Conservation (phyloP, 2,888 invertebrate genomes). For the Drosophila longiperda region DNA sequence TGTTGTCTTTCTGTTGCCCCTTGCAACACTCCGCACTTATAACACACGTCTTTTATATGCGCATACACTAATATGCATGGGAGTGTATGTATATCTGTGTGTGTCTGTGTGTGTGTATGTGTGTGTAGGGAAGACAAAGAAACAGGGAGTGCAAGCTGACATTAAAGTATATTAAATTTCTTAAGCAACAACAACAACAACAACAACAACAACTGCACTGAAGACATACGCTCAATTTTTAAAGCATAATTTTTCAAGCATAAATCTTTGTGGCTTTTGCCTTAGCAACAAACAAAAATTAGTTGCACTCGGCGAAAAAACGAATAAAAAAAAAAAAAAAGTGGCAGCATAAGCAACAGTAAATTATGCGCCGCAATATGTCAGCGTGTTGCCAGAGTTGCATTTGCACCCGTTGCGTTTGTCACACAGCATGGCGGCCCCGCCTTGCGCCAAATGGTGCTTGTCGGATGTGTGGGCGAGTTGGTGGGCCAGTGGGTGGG, state of each 20-base stretch:
- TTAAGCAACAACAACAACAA: conserved; percentile 54
- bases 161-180: conserved; percentile 79
- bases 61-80: conserved; percentile 74
- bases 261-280: conserved; percentile 75
- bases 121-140: conserved; percentile 22
- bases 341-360: conserved; percentile 66
- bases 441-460: conserved; percentile 16
- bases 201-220: conserved; percentile 26
- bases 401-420: conserved; percentile 75
- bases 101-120: conserved; percentile 8
- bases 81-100: conserved; percentile 7
- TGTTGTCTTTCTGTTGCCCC: conserved; percentile 16
- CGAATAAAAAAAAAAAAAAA: not conserved
- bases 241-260: conserved; percentile 76
- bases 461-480: too few relatives aligned
- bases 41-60: conserved; percentile 78
- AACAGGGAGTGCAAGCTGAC: conserved; percentile 39
- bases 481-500: not conserved
- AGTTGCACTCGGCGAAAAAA: conserved; percentile 68
- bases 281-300: conserved; percentile 73
- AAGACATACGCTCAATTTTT: conserved; percentile 72
- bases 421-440: conserved; percentile 73
- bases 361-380: conserved; percentile 79
- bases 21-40: conserved; percentile 42
- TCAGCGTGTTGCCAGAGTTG: conserved; percentile 72